Conservation (phyloP, 2,113 vertebrate species). For the Vulpes lagopus region DNA sequence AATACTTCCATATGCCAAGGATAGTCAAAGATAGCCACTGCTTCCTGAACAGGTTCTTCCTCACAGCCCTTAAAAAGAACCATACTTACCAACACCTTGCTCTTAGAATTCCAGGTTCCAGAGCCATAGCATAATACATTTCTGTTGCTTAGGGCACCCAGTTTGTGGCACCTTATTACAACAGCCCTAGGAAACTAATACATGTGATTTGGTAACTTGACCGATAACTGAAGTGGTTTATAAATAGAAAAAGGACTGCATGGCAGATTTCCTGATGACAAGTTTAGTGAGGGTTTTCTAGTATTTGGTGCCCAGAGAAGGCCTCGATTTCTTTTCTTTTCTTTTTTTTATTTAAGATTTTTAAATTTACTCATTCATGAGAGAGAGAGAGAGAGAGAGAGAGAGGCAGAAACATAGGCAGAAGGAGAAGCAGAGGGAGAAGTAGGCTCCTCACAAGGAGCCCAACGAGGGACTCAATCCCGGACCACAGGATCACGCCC, state of each 20-base stretch:
- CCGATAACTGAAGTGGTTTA: background rate
- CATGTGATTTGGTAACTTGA: background rate
- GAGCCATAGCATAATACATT: background rate
- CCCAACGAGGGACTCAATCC: no score
- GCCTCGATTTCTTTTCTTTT: background rate
- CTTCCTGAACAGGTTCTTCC: background rate
- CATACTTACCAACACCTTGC: background rate
- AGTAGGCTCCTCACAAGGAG: no score
- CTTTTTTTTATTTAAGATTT: no score
- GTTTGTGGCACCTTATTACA: background rate
- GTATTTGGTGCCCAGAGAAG: background rate
- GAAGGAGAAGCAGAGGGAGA: no score
- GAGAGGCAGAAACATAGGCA: no score
- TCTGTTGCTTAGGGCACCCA: background rate
- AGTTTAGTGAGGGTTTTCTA: background rate
- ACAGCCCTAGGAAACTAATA: background rate
- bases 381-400: no score
- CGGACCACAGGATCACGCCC: no score
- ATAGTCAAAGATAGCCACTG: background rate
- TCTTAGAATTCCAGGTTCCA: background rate
- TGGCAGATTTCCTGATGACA: background rate
- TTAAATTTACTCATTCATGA: no score
- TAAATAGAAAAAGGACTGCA: background rate
- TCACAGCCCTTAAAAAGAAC: background rate
- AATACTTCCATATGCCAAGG: background rate